Evolutionary conservation across 2,113 vertebrate genomes (phyloP).

Genomic region (Vimba vimba): DNA sequence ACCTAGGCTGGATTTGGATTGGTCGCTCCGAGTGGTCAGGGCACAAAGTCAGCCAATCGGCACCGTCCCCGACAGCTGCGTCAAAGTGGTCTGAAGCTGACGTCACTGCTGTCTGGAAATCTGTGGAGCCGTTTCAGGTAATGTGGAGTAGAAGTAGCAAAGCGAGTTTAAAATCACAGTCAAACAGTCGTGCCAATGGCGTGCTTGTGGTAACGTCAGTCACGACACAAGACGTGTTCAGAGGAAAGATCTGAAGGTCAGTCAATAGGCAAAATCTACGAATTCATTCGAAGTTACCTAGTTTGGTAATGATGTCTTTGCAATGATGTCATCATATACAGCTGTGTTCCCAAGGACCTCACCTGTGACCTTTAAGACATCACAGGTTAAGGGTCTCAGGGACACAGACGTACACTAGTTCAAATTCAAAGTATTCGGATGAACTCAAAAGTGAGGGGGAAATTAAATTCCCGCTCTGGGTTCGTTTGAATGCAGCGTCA

Average conservation of each 20-base stretch:
- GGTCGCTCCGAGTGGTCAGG: slow-evolving; percentile 50
- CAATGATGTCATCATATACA: slow-evolving; percentile 56
- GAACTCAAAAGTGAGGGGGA: background rate
- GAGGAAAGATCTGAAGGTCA: background rate
- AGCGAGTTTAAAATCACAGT: slow-evolving; percentile 15
- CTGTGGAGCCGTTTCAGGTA: slow-evolving; percentile 34
- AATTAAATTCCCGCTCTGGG: background rate
- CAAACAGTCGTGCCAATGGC: background rate
- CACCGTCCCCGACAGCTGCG: slow-evolving; percentile 64
- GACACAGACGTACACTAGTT: slow-evolving; percentile 79
- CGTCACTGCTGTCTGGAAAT: slow-evolving; percentile 41
- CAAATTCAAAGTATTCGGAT: background rate
- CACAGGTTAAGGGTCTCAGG: slow-evolving; percentile 99
- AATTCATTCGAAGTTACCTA: background rate
- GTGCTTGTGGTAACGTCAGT: background rate
- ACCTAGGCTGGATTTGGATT: slow-evolving; percentile 69
- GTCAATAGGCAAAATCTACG: background rate
- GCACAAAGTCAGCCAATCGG: slow-evolving; percentile 69
- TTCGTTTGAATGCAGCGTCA: background rate
- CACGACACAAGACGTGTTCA: background rate
- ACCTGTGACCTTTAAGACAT: slow-evolving; percentile 91
- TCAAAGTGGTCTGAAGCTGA: slow-evolving; percentile 37
- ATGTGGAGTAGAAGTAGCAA: background rate
- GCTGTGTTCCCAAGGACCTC: slow-evolving; percentile 93
- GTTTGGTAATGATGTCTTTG: too few species aligned